Evolutionary conservation across 2,797 vertebrate species (phyloP).

Genomic region (Etheostoma nigrum): DNA sequence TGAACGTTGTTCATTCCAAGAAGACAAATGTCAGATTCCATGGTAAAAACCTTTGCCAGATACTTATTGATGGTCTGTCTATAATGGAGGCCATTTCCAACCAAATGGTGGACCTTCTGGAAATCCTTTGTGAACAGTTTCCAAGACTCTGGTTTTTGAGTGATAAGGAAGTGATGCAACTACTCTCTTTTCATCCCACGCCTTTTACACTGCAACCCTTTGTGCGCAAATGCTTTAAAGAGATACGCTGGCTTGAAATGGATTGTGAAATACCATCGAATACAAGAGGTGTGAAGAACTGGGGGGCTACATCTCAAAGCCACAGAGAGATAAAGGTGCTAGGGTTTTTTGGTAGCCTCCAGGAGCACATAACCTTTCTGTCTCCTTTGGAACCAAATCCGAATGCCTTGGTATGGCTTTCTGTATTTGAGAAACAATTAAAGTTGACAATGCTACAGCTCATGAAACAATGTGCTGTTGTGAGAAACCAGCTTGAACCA

Average conservation of each 20-base stretch:
- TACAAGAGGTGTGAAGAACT: slow-evolving; percentile 13
- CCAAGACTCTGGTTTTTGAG: slow-evolving; percentile 90
- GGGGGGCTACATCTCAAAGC: slow-evolving; percentile 19
- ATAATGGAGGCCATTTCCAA: slow-evolving; percentile 85
- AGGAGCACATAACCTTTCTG: slow-evolving; percentile 83
- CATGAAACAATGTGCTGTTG: slow-evolving; percentile 76
- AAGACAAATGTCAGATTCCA: slow-evolving; percentile 59
- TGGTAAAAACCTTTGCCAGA: slow-evolving; percentile 70
- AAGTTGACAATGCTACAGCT: slow-evolving; percentile 72
- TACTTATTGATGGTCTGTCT: slow-evolving; percentile 77
- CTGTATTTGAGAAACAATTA: slow-evolving; percentile 82
- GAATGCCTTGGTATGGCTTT: slow-evolving; percentile 83
- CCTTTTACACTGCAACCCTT: slow-evolving; percentile 75
- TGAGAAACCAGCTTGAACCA: slow-evolving; percentile 61
- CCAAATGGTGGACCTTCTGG: slow-evolving; percentile 77
- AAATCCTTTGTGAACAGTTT: slow-evolving; percentile 77
- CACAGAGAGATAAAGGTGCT: slow-evolving; percentile 58
- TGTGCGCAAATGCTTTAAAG: slow-evolving; percentile 85
- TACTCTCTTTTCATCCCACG: slow-evolving; percentile 78
- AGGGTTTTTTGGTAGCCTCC: slow-evolving; percentile 77
- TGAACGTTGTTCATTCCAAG: slow-evolving; percentile 76
- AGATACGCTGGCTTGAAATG: slow-evolving; percentile 79
- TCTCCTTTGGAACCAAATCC: slow-evolving; percentile 71
- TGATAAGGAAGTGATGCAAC: slow-evolving; percentile 83
- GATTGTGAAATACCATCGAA: slow-evolving; percentile 21